Conservation (phyloP, 2,113 vertebrate genomes). For the Pleuronectes platessa region DNA sequence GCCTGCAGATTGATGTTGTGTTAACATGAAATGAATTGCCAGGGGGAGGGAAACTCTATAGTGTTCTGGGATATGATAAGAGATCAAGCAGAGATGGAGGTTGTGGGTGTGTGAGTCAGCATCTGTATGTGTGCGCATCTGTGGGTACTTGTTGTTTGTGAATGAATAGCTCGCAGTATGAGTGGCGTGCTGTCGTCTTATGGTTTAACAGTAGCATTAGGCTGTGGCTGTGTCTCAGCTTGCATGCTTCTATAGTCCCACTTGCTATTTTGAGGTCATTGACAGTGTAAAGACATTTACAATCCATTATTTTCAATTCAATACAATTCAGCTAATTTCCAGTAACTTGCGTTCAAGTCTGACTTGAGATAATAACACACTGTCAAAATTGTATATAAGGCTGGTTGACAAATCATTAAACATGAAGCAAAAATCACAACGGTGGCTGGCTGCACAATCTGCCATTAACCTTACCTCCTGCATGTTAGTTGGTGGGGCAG, state of each 20-base stretch:
- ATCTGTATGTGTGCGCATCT: slow-evolving; percentile 5
- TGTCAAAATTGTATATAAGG: too few relatives aligned
- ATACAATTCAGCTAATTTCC: not conserved
- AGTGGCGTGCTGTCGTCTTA: slow-evolving; percentile 3
- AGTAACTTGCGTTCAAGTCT: not conserved
- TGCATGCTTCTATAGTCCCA: not conserved
- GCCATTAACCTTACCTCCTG: too few relatives aligned
- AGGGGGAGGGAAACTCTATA: slow-evolving; percentile 52
- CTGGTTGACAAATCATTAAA: too few relatives aligned
- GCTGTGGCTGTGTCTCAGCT: not conserved
- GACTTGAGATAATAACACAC: too few relatives aligned
- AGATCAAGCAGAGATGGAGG: slow-evolving; percentile 49
- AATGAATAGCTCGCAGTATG: slow-evolving; percentile 38
- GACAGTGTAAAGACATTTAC: not conserved
- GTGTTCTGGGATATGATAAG: slow-evolving; percentile 59
- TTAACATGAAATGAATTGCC: slow-evolving; percentile 70
- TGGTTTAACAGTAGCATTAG: slow-evolving; percentile 6
- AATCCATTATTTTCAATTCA: too few relatives aligned
- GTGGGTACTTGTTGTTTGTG: slow-evolving; percentile 40
- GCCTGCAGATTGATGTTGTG: slow-evolving; percentile 63
- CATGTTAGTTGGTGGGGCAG: too few relatives aligned
- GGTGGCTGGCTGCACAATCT: too few relatives aligned
- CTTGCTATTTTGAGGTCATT: not conserved
- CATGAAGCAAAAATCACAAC: too few relatives aligned
- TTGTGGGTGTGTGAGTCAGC: slow-evolving; percentile 33